phyloP scores from a whole-genome alignment of 2,888 invertebrate species.

The Copidosoma aretas region DNA sequence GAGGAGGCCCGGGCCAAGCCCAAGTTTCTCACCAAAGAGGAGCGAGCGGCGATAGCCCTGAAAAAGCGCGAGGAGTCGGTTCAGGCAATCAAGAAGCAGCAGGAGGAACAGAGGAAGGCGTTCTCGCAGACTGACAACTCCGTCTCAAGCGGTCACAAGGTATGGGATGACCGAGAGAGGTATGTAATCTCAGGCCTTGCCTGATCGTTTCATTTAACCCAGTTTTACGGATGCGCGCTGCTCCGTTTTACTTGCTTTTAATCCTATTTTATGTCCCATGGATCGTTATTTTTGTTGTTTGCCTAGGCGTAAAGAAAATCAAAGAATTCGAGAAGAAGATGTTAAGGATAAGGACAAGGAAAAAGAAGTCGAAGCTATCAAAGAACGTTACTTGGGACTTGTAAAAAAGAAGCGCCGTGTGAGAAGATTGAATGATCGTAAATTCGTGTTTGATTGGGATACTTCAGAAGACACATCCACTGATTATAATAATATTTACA shows the following conservation, averaged over 20 bases:
- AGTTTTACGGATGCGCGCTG: too few species aligned
- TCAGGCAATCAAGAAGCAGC: slow-evolving; percentile 76
- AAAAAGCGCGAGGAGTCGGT: slow-evolving; percentile 89
- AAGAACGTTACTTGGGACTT: slow-evolving; percentile 92
- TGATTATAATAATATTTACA: slow-evolving; percentile 97
- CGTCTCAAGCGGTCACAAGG: slow-evolving; percentile 59
- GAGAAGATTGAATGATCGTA: slow-evolving; percentile 92
- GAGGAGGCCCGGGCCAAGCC: slow-evolving; percentile 96
- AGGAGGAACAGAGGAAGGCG: slow-evolving; percentile 70
- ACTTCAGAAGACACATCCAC: slow-evolving; percentile 97
- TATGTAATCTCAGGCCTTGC: slow-evolving; percentile 38
- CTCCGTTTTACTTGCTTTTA: slow-evolving; percentile 3
- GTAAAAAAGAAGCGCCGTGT: slow-evolving; percentile 92
- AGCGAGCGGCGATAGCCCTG: slow-evolving; percentile 88
- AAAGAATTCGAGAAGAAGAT: slow-evolving; percentile 65
- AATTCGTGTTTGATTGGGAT: slow-evolving; percentile 99
- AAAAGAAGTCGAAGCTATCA: slow-evolving; percentile 92
- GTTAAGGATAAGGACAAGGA: slow-evolving; percentile 83
- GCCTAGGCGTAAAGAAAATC: slow-evolving; percentile 56
- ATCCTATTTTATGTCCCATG: neutral
- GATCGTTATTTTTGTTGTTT: too few species aligned
- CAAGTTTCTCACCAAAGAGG: slow-evolving; percentile 95
- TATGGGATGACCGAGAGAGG: slow-evolving; percentile 62
- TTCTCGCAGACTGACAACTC: slow-evolving; percentile 50
- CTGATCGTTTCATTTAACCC: too few species aligned